These are phyloP conservation scores for Taxidea taxus DNA, from an alignment of 2,113 vertebrate species.

Conservation along the genomic window DNA sequence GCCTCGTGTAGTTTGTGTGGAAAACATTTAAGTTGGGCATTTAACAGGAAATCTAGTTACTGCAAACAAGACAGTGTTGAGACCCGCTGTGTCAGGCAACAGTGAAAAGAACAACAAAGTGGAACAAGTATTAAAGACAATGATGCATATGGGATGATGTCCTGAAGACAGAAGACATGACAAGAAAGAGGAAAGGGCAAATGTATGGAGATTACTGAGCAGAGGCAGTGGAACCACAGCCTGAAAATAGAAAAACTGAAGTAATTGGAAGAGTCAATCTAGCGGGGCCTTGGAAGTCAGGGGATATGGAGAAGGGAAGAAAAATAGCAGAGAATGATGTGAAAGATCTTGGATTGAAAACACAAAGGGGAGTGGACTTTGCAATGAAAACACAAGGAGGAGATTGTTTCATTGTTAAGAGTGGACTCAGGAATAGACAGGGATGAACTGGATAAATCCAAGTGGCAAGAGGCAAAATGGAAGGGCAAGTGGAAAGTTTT, in stretches of 20 bases:
- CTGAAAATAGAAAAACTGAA: neutral
- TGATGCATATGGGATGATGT: neutral
- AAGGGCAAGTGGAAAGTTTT: neutral
- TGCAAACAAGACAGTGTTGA: neutral
- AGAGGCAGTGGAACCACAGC: neutral
- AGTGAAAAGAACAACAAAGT: neutral
- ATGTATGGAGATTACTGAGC: neutral
- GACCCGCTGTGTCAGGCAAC: neutral
- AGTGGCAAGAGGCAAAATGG: neutral
- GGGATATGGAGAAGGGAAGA: neutral
- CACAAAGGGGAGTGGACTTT: neutral
- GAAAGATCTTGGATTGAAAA: neutral
- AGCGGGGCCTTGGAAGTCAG: neutral
- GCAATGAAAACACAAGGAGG: neutral
- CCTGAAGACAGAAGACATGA: neutral
- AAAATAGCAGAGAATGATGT: neutral
- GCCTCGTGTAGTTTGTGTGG: neutral
- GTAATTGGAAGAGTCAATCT: neutral
- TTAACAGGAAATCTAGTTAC: neutral
- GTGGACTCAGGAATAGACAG: neutral
- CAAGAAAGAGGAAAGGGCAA: neutral
- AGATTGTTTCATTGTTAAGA: neutral
- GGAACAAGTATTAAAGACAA: neutral
- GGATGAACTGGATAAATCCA: neutral
- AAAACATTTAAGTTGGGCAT: neutral